Evolutionary conservation across 2,113 vertebrate species (phyloP).

Genomic region (Spea multiplicata): DNA sequence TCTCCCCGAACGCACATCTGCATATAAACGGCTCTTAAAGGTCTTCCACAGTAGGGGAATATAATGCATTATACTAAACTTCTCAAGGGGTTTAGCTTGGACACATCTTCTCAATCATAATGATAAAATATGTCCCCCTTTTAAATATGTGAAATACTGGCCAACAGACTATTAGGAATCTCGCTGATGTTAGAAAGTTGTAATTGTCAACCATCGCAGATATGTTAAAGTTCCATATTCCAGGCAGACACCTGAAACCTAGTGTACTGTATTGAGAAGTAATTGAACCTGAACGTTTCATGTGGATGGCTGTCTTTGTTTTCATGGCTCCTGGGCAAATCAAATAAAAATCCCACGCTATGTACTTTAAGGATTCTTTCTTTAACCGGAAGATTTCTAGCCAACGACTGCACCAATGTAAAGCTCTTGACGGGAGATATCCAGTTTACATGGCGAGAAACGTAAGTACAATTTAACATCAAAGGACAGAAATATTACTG

Average conservation of each 20-base stretch:
- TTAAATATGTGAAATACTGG: no score
- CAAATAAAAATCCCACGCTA: slow-evolving; percentile 1
- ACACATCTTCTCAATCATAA: no score
- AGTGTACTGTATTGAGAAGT: neutral
- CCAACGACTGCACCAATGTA: neutral
- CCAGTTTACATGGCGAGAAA: neutral
- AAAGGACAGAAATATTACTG: neutral
- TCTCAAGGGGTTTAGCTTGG: no score
- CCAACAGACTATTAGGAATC: no score
- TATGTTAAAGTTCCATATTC: no score
- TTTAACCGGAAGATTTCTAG: neutral
- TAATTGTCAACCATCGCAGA: no score
- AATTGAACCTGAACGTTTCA: neutral
- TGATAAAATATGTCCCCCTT: no score
- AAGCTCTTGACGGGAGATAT: neutral
- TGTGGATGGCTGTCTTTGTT: neutral
- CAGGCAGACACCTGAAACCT: neutral
- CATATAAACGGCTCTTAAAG: no score
- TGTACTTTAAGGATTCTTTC: neutral
- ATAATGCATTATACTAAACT: no score
- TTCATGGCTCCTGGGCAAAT: neutral
- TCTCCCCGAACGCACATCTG: no score
- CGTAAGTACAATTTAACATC: neutral
- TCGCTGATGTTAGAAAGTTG: no score
- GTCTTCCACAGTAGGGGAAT: no score